These are phyloP conservation scores for Choristoneura fumiferana DNA, from an alignment of 1,140 invertebrate genomes.

Conservation along the genomic window DNA sequence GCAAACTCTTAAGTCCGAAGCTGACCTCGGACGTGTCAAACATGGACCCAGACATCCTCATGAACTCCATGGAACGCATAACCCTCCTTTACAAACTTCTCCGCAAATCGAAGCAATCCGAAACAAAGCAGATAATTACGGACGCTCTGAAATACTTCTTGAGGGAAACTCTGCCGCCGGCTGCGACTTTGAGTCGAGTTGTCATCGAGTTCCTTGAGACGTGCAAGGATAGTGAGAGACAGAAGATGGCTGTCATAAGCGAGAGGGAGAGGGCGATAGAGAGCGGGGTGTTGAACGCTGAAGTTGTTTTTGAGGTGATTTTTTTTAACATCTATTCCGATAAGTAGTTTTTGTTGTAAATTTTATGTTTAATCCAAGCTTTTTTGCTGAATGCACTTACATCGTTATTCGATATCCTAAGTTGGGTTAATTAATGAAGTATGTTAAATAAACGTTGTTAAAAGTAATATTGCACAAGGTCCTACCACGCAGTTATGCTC, in stretches of 20 bases:
- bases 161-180: slow-evolving; percentile 65
- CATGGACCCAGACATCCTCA: slow-evolving; percentile 72
- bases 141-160: slow-evolving; percentile 56
- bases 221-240: slow-evolving; percentile 59
- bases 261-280: slow-evolving; percentile 49
- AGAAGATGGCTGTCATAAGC: slow-evolving; percentile 33
- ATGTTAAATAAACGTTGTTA: too few species aligned
- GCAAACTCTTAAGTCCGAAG: slow-evolving; percentile 58
- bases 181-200: slow-evolving; percentile 67
- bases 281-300: slow-evolving; percentile 49
- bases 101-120: slow-evolving; percentile 31
- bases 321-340: too few species aligned
- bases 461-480: too few species aligned
- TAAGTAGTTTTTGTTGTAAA: too few species aligned
- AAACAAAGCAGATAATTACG: slow-evolving; percentile 41
- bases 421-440: too few species aligned
- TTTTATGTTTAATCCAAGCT: too few species aligned
- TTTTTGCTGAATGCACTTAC: too few species aligned
- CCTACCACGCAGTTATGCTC: too few species aligned
- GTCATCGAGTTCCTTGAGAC: slow-evolving; percentile 71
- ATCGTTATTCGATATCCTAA: too few species aligned
- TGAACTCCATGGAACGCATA: slow-evolving; percentile 70
- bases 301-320: slow-evolving; percentile 67
- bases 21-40: slow-evolving; percentile 59
- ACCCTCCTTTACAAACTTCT: slow-evolving; percentile 59